Conservation (phyloP, 2,113 vertebrate species). For the Clupea harengus region DNA sequence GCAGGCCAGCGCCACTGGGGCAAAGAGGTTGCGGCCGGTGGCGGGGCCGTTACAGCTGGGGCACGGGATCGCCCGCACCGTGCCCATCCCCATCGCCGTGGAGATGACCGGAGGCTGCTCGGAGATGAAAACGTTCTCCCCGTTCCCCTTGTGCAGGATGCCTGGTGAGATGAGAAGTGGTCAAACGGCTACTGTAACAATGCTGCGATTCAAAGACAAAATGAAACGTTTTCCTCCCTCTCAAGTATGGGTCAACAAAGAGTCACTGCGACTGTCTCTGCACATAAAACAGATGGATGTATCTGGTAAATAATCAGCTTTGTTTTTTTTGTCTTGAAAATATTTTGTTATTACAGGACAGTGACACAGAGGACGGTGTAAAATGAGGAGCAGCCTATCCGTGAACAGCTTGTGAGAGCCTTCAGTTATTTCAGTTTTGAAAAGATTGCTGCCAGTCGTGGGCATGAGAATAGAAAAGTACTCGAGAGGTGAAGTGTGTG, state of each 20-base stretch:
- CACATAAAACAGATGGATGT: neutral
- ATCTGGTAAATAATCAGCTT: neutral
- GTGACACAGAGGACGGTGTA: neutral
- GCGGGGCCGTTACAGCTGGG: conserved; percentile 87
- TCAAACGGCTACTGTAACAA: neutral
- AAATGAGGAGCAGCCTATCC: neutral
- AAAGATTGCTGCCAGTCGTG: neutral
- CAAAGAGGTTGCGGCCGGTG: conserved; percentile 89
- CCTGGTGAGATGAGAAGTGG: conserved; percentile 67
- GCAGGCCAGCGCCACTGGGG: conserved; percentile 88
- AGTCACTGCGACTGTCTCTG: neutral
- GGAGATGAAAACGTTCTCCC: conserved; percentile 95
- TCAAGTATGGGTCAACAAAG: neutral
- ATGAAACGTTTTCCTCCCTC: neutral
- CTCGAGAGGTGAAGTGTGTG: neutral
- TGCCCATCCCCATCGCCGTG: conserved; percentile 91
- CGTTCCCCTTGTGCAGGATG: conserved; percentile 96
- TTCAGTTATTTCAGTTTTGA: neutral
- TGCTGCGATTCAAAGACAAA: neutral
- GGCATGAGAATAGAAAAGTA: neutral
- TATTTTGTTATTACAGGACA: neutral
- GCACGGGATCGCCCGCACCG: conserved; percentile 72
- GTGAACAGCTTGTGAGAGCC: neutral
- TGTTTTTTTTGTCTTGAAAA: neutral
- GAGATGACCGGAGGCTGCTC: conserved; percentile 92